Conservation (phyloP, 2,113 vertebrate species). For the Romanogobio albipinnatus region DNA sequence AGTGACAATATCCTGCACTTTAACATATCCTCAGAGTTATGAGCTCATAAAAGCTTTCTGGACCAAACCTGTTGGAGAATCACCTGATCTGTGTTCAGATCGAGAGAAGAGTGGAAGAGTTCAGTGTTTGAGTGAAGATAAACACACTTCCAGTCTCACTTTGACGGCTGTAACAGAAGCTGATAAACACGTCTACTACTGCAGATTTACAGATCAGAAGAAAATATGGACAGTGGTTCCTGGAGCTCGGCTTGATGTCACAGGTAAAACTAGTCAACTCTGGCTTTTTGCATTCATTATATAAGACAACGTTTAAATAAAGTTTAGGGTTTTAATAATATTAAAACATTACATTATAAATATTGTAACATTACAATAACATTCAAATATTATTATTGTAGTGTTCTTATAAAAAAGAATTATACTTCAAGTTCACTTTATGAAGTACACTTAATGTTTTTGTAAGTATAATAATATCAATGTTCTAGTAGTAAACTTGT, state of each 20-base stretch:
- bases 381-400: no score
- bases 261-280: neutral
- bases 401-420: no score
- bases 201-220: neutral
- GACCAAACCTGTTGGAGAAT: neutral
- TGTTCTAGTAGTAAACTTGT: no score
- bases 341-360: no score
- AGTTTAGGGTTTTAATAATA: no score
- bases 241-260: conserved; percentile 21
- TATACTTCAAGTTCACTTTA: no score
- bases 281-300: no score
- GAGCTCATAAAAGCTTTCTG: neutral
- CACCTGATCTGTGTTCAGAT: conserved; percentile 10
- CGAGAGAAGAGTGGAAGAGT: neutral
- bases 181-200: conserved; percentile 35
- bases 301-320: no score
- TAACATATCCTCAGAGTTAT: neutral
- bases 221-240: neutral
- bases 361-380: no score
- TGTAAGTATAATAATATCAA: no score
- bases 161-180: conserved; percentile 23
- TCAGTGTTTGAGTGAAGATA: neutral
- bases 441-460: no score
- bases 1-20: conserved; percentile 23
- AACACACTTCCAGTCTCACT: neutral